phyloP scores from a whole-genome alignment of 2,888 invertebrate genomes.

The Ophion slaviceki region DNA sequence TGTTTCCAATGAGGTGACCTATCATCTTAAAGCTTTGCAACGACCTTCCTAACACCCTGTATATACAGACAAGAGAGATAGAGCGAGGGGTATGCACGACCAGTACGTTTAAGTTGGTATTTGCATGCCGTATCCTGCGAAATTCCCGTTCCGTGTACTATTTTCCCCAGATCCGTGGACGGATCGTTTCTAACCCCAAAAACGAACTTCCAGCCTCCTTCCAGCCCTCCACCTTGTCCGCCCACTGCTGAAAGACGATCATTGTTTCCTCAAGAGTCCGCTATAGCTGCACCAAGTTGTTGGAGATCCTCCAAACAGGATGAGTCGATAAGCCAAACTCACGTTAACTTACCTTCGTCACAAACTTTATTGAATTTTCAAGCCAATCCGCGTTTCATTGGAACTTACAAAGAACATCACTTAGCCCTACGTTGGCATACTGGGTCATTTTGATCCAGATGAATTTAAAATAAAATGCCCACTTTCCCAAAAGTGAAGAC shows the following conservation, averaged over 20 bases:
- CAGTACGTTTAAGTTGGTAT: slow-evolving; percentile 44
- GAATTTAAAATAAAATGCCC: no score
- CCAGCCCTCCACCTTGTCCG: neutral
- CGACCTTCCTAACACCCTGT: neutral
- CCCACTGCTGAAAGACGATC: slow-evolving; percentile 17
- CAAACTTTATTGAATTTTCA: slow-evolving; percentile 20
- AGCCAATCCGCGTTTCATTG: slow-evolving; percentile 18
- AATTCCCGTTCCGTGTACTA: slow-evolving; percentile 39
- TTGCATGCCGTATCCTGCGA: slow-evolving; percentile 54
- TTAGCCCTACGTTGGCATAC: no score
- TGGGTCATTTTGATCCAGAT: no score
- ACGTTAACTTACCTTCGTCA: slow-evolving; percentile 11
- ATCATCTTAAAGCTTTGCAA: no score
- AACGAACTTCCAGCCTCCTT: slow-evolving; percentile 23
- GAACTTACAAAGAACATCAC: neutral
- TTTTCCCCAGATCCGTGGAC: slow-evolving; percentile 13
- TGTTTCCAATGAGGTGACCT: no score
- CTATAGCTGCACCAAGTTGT: slow-evolving; percentile 33
- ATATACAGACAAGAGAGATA: neutral
- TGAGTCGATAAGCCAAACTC: slow-evolving; percentile 36
- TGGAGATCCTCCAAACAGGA: slow-evolving; percentile 4
- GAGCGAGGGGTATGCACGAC: neutral
- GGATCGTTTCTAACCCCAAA: slow-evolving; percentile 42
- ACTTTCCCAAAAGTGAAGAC: no score
- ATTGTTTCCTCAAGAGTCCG: slow-evolving; percentile 47